A percentile compares a stretch with the other conserved stretches of the same genome.
Conservation (phyloP, 1,140 invertebrate species). For the Carcinoscorpius rotundicauda region DNA sequence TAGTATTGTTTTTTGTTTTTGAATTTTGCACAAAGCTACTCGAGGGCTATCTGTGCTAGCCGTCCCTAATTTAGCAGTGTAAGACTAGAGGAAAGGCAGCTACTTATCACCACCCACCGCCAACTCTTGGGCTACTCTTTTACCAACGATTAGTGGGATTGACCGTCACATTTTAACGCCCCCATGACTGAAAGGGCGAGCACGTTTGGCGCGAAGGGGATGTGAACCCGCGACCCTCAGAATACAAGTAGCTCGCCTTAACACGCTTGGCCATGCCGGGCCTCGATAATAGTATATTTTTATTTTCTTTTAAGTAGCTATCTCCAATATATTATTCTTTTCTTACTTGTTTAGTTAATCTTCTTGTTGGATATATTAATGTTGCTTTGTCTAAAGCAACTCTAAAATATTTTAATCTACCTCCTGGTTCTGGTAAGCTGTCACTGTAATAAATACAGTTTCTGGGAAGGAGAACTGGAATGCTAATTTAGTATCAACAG, state of each 20-base stretch:
- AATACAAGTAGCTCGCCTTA: neutral
- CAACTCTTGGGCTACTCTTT: no score
- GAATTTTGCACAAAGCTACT: no score
- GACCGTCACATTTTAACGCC: no score
- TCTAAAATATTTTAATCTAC: conserved; percentile 42
- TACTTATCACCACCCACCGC: no score
- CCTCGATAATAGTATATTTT: conserved; percentile 48
- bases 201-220: no score
- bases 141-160: no score
- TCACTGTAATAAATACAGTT: conserved; percentile 95
- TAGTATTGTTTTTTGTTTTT: no score
- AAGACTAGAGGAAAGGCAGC: no score
- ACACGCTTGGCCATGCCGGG: conserved; percentile 46
- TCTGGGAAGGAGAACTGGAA: conserved; percentile 84
- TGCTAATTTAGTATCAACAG: neutral
- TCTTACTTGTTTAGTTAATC: no score
- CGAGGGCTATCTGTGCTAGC: no score
- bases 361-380: neutral
- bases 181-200: no score
- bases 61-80: no score
- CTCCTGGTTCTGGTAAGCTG: conserved; percentile 92
- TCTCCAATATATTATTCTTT: conserved; percentile 28
- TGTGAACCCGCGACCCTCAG: neutral
- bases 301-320: conserved; percentile 41
- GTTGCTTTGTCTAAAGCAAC: conserved; percentile 28